Evolutionary conservation across 2,888 invertebrate species (phyloP).

Genomic region (Uropetala carovei): DNA sequence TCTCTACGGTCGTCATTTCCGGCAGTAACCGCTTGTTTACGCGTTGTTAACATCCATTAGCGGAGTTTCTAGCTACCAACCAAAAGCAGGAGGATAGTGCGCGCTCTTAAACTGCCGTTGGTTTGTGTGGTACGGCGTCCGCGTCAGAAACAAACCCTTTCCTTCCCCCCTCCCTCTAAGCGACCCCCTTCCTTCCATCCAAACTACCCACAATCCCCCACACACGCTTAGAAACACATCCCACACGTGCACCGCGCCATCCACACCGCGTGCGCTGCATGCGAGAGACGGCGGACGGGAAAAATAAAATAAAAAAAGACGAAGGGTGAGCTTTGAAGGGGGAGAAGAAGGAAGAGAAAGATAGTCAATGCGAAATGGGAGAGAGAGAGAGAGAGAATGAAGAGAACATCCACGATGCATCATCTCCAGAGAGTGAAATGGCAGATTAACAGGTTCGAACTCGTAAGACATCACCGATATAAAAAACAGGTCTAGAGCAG

Average conservation of each 20-base stretch:
- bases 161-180: not conserved
- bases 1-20: not conserved
- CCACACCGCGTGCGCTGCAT: conserved; percentile 7
- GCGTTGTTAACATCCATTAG: conserved; percentile 21
- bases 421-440: no score
- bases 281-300: not conserved
- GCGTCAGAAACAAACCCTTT: not conserved
- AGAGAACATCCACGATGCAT: no score
- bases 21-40: not conserved
- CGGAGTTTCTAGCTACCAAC: not conserved
- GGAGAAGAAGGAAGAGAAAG: not conserved
- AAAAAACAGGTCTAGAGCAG: no score
- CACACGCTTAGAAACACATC: not conserved
- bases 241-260: conserved; percentile 13
- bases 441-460: no score
- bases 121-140: not conserved
- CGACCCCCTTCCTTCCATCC: not conserved
- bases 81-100: not conserved
- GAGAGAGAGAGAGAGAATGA: not conserved
- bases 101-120: no score
- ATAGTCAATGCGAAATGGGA: not conserved
- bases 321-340: not conserved
- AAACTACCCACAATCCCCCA: not conserved
- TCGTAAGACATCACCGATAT: no score
- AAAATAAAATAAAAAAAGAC: not conserved